Base-by-base conservation (phyloP, 1,140 invertebrate genomes). In the Melipona quadrifasciata region DNA sequence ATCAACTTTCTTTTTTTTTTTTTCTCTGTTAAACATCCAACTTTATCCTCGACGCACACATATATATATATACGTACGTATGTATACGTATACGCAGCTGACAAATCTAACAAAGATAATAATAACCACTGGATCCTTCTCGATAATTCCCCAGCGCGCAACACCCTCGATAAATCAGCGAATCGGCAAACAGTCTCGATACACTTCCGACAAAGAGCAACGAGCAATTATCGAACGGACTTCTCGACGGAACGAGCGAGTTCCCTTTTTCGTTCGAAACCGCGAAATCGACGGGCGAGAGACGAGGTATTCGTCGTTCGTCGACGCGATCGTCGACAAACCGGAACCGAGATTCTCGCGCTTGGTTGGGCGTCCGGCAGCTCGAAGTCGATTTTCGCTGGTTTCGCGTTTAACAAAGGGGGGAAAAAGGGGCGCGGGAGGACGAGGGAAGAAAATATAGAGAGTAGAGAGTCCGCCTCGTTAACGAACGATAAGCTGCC, bases 401-500 rank as follows among this genome's bases (percentile, higher is more conserved):
- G 58, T 12, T n/a, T 24, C 58, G 58, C 58, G 58, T 61, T 58
- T 58, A 61, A 61, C 58, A 24, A n/a, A 61, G n/a, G 5, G 12
- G 1, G 12, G 12, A 3, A 21, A 24, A 58, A 58, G 21, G 0
- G 11, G 24, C 39, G 39, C 39, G 4, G 39, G 39, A 39, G 39
- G 39, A 39, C 2, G 21, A 0, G 57, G 21, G 11, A 24, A 11
- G 2, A 31, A 17, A 61, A 61, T n/a, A n/a, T n/a, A 47, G 70
- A n/a, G 72, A 19, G 55, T 67, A 87, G 73, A 88, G 84, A 85
- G 73, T 80, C 51, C 31, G 51, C n/a, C 21, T 34, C 51, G 75
- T 72, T 70, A 64, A 79, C 53, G 64, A 78, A 85, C 82, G 72
- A 17, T 58, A 77, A 82, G 61, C 84, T 80, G 80, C 84, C 87